phyloP scores from a whole-genome alignment of 1,140 invertebrate species.

The Babylonia areolata region DNA sequence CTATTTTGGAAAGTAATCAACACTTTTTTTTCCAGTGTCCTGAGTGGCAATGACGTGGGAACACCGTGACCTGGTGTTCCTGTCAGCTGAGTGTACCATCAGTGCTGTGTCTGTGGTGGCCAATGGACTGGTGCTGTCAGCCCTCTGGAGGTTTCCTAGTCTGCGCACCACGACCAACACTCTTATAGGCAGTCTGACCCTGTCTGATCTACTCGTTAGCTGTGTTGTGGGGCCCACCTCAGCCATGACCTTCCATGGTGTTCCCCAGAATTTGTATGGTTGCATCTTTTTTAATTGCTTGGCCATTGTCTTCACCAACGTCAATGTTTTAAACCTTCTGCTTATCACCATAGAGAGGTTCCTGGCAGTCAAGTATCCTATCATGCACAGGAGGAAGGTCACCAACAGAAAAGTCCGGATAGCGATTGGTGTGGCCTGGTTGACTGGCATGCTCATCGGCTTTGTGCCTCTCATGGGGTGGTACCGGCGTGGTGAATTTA shows the following conservation, averaged over 20 bases:
- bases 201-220: conserved; percentile 77
- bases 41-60: too few species aligned
- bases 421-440: conserved; percentile 58
- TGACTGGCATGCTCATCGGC: conserved; percentile 65
- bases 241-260: conserved; percentile 64
- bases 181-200: conserved; percentile 76
- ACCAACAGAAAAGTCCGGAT: conserved; percentile 55
- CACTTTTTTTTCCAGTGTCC: too few species aligned
- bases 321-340: conserved; percentile 70
- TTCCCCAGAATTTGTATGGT: conserved; percentile 62
- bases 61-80: too few species aligned
- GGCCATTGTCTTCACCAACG: conserved; percentile 71
- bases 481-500: conserved; percentile 52
- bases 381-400: conserved; percentile 60
- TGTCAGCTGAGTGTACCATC: too few species aligned
- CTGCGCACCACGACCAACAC: conserved; percentile 77
- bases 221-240: conserved; percentile 66
- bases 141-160: conserved; percentile 20
- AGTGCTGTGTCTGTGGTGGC: background rate
- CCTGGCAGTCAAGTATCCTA: conserved; percentile 68
- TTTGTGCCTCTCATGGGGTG: conserved; percentile 71
- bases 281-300: conserved; percentile 70
- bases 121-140: background rate
- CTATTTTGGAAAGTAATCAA: too few species aligned
- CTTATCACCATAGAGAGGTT: conserved; percentile 70